phyloP scores from a whole-genome alignment of 1,140 invertebrate genomes.

The Aphelenchoides avenae region DNA sequence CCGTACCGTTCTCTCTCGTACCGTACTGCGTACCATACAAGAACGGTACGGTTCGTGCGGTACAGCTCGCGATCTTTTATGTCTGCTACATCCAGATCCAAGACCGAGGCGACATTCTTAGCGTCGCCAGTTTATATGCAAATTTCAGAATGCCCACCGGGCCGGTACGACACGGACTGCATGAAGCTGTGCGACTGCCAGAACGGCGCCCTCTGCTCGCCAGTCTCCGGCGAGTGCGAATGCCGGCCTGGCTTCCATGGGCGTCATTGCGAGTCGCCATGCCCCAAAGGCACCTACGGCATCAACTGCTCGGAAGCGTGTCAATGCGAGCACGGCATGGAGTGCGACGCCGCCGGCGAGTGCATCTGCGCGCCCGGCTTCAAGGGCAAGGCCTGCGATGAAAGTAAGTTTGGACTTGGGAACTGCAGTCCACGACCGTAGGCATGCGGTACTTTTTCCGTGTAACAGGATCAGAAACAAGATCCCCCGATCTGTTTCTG shows the following conservation, averaged over 20 bases:
- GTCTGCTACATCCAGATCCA: no score
- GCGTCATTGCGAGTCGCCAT: constrained; percentile 66
- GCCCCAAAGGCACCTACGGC: constrained; percentile 58
- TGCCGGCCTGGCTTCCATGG: constrained; percentile 85
- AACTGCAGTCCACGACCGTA: no score
- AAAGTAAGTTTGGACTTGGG: no score
- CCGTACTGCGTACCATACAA: no score
- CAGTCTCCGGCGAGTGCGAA: constrained; percentile 77
- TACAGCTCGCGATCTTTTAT: constrained; percentile 6
- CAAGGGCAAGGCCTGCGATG: constrained; percentile 69
- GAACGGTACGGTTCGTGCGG: no score
- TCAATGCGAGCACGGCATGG: constrained; percentile 50
- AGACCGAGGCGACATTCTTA: no score
- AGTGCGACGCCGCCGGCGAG: constrained; percentile 66
- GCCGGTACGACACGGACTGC: constrained; percentile 60
- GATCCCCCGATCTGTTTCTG: no score
- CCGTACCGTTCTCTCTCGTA: no score
- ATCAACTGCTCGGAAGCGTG: constrained; percentile 58
- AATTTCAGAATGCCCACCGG: constrained; percentile 60
- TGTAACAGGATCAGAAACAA: no score
- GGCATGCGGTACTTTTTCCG: no score
- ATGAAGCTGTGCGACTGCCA: constrained; percentile 53
- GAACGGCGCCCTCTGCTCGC: constrained; percentile 69
- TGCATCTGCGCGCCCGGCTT: constrained; percentile 77
- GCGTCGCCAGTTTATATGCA: no score